phyloP scores from a whole-genome alignment of 2,888 invertebrate genomes.

The Cylloceria caligata region DNA sequence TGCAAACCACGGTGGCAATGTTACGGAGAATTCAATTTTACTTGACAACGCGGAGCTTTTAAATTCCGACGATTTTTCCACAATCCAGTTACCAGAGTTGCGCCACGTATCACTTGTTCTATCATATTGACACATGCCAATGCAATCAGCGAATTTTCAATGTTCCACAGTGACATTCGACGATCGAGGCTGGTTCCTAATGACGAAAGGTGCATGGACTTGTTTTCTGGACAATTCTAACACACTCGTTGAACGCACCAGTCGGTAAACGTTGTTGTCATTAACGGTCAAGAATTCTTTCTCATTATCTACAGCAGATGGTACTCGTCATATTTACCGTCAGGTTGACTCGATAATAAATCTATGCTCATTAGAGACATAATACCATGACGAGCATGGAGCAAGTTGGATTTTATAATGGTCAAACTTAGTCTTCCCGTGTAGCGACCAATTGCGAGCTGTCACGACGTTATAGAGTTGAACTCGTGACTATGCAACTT shows the following conservation, averaged over 20 bases:
- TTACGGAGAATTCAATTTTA: too few species aligned
- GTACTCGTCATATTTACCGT: background rate
- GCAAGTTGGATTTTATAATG: background rate
- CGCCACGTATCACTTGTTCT: background rate
- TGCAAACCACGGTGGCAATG: too few species aligned
- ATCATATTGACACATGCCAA: background rate
- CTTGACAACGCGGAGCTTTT: too few species aligned
- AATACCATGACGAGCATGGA: background rate
- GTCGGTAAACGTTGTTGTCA: background rate
- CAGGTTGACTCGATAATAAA: background rate
- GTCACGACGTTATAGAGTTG: background rate
- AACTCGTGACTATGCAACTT: background rate
- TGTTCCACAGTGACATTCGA: background rate
- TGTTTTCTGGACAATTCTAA: background rate
- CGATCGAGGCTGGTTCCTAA: background rate
- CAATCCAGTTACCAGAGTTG: background rate
- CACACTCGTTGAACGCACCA: background rate
- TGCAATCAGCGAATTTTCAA: background rate
- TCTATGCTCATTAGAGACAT: background rate
- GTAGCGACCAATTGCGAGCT: background rate
- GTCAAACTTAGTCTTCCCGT: background rate
- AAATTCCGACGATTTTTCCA: too few species aligned
- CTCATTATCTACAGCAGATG: too few species aligned
- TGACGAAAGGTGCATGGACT: background rate
- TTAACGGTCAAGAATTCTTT: background rate